Percentiles rank a stretch among this genome's conserved stretches.
These are phyloP conservation scores for Resseliella maxima DNA, from an alignment of 2,888 invertebrate genomes.

Conservation along the genomic window DNA sequence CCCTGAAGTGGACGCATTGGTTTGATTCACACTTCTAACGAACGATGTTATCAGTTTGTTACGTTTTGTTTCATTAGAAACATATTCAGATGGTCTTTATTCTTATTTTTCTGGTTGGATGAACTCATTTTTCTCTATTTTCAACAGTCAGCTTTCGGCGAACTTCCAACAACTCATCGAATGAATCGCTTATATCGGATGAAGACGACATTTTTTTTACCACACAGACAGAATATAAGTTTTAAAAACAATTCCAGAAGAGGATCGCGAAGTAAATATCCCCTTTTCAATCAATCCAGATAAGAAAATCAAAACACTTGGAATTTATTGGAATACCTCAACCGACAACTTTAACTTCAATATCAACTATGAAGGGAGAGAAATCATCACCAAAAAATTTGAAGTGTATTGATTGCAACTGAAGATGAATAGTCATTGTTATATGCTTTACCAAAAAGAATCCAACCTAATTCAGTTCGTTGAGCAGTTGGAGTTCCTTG, in stretches of 20 bases:
- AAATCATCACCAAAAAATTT: constrained; percentile 55
- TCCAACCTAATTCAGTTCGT: neutral
- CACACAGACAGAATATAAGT: too few species aligned
- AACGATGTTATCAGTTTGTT: too few species aligned
- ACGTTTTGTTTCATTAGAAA: too few species aligned
- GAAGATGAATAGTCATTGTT: neutral
- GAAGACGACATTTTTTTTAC: too few species aligned
- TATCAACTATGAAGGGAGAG: neutral
- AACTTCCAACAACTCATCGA: too few species aligned
- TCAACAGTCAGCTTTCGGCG: too few species aligned
- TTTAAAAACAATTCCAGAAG: neutral
- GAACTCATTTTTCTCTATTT: too few species aligned
- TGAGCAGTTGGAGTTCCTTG: neutral
- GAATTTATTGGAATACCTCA: neutral
- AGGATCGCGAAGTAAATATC: neutral
- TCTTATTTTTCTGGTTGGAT: too few species aligned
- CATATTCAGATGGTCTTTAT: too few species aligned
- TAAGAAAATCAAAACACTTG: neutral
- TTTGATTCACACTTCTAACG: too few species aligned
- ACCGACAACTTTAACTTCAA: neutral
- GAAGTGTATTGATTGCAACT: neutral
- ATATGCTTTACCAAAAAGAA: neutral
- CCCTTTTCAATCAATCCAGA: neutral
- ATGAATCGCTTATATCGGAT: too few species aligned
- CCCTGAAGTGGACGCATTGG: too few species aligned